Base-by-base conservation (phyloP, 2,113 vertebrate species). In the Carassius gibelio region DNA sequence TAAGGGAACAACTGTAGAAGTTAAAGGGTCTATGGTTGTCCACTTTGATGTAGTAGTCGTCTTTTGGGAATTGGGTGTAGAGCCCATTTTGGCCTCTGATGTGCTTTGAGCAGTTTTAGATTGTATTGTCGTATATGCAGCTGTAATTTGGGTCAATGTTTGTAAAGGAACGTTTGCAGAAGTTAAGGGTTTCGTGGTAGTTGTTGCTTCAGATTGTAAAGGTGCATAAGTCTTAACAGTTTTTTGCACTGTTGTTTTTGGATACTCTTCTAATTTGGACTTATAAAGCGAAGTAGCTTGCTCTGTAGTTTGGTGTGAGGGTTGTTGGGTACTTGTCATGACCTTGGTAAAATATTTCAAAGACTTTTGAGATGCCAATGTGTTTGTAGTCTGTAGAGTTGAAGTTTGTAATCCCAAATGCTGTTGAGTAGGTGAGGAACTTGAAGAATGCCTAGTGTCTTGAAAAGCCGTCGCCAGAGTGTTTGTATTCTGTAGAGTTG, bases 331-430 rank as follows among this genome's bases (percentile, higher is more conserved):
- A 8, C n/a, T 42, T 45, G 79, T 66, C 15, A 59, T 42, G 19
- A 23, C 3, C 9, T 50, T 48, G 8, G 38, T 30, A 19, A 50
- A 68, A 26, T 3, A 50, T 17, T 79, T 9, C 4, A 4, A 50
- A 5, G 78, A 19, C 61, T 15, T 66, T 68, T 50, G 38, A 30
- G 38, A 81, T 68, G 61, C 11, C 45, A 50, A 19, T 8, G 80
- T 36, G n/a, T 17, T 81, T 48, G 57, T 81, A 38, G 52, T 61
- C 36, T 79, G 45, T 55, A 68, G 26, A 50, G 62, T 8, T 21
- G 42, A 6, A 8, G 62, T 82, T 38, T 71, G 45, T 82, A 82
- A n/a, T 36, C 17, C 64, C 80, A 82, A 55, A 59, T 17, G 19
- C 55, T 59, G 55, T 21, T 3, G 55, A 6, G 1, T 59, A 8